Evolutionary conservation across 1,140 invertebrate species (phyloP), one percentile per base, ranked within the genome.

Genomic region (Hyles euphorbiae): DNA sequence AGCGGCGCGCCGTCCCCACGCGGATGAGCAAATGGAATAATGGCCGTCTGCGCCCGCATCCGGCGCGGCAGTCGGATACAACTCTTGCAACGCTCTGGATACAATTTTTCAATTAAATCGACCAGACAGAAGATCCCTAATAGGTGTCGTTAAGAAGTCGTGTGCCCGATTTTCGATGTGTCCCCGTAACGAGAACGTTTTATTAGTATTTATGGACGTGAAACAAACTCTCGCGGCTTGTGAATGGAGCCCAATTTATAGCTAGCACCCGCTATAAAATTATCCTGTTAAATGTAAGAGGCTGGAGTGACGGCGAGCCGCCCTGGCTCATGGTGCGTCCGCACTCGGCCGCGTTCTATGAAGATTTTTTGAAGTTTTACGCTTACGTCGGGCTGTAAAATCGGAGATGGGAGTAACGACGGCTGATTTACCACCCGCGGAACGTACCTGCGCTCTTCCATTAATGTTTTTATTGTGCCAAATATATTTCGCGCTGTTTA

Each of bases 31-130:
- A 88, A 88, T 88, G 86, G 86, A 72, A 88, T 88, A 88, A 88
- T 88, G 78, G 83, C 63, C 86, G 86, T 88, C 86, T 88, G 86
- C 76, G 82, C 86, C 86, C 86, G 86, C 86, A 88, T 88, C 86
- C 85, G 85, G 74, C 84, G 78, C 81, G 73, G 72, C 69, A 81
- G 68, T 83, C 81, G 82, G 83, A 85, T 85, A 78, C 83, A 73
- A 83, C 81, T 82, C 83, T 82, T 81, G 83, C 86, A 83, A 72
- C 76, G 77, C 77, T 76, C 74, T 83, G 74, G 76, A 86, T 87
- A 88, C 86, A 88, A 88, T 88, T 88, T 88, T 88, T 88, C 86
- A 88, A 88, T 88, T 88, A 87, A 83, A 88, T 75, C 77, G 78
- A 81, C 82, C 85, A 88, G 85, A 88, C 85, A 83, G 74, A 87